Percentiles rank a stretch among this genome's conserved stretches.
phyloP scores from a whole-genome alignment of 2,797 vertebrate species.

The Gymnocypris eckloni region DNA sequence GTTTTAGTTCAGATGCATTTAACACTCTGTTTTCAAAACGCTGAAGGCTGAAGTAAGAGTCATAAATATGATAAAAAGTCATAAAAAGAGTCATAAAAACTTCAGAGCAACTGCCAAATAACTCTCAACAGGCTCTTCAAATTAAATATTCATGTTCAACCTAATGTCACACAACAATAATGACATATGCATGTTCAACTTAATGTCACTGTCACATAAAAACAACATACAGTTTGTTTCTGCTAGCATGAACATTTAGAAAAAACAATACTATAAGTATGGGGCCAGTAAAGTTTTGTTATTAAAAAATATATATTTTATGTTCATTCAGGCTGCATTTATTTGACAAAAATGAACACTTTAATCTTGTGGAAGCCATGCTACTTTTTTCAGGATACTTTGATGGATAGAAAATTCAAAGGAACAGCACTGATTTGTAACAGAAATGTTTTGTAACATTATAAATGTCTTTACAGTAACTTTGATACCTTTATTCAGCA shows the following conservation, averaged over 20 bases:
- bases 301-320: no score
- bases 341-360: no score
- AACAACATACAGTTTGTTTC: background rate
- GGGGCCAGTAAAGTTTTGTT: no score
- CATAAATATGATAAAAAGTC: constrained; percentile 42
- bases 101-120: constrained; percentile 33
- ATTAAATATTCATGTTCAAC: constrained; percentile 6
- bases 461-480: background rate
- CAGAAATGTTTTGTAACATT: background rate
- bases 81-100: background rate
- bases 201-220: background rate
- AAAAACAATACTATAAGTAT: background rate
- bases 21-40: background rate
- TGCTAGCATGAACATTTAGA: background rate
- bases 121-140: constrained; percentile 12
- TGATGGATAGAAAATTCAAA: background rate
- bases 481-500: background rate
- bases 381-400: background rate
- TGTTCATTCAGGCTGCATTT: no score
- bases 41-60: constrained; percentile 10
- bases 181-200: background rate
- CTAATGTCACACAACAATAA: background rate
- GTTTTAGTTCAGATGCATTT: constrained; percentile 8
- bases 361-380: background rate
- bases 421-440: background rate